phyloP scores from a whole-genome alignment of 2,888 invertebrate genomes.

The Ophion ventricosus region DNA sequence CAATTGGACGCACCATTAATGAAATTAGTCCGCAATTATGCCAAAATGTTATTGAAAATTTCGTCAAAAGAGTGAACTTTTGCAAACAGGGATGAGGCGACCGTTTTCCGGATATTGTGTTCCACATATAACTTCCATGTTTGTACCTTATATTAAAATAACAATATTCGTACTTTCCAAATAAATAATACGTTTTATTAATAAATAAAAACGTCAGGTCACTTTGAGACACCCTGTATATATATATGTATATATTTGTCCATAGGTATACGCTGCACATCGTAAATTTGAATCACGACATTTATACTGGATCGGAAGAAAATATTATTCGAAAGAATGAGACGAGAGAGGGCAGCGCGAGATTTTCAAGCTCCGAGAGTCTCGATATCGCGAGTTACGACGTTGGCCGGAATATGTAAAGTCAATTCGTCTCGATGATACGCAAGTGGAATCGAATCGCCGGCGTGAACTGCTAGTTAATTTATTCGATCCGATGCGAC shows the following conservation, averaged over 20 bases:
- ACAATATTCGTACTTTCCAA: too few species aligned
- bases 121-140: too few species aligned
- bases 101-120: too few species aligned
- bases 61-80: too few species aligned
- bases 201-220: too few species aligned
- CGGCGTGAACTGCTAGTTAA: constrained; percentile 54
- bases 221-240: too few species aligned
- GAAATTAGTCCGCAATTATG: too few species aligned
- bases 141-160: too few species aligned
- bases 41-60: too few species aligned
- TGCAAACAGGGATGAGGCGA: too few species aligned
- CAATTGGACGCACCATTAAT: too few species aligned
- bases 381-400: constrained; percentile 32
- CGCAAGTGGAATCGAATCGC: constrained; percentile 49
- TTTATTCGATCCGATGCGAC: constrained; percentile 60
- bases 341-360: background rate
- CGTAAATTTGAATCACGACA: constrained; percentile 51
- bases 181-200: too few species aligned
- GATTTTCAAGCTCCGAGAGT: background rate
- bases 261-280: background rate
- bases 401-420: constrained; percentile 35
- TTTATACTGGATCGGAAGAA: constrained; percentile 58
- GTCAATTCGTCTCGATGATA: constrained; percentile 44
- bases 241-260: background rate
- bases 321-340: constrained; percentile 61